phyloP scores from a whole-genome alignment of 2,113 vertebrate genomes.

The Mesitornis unicolor region DNA sequence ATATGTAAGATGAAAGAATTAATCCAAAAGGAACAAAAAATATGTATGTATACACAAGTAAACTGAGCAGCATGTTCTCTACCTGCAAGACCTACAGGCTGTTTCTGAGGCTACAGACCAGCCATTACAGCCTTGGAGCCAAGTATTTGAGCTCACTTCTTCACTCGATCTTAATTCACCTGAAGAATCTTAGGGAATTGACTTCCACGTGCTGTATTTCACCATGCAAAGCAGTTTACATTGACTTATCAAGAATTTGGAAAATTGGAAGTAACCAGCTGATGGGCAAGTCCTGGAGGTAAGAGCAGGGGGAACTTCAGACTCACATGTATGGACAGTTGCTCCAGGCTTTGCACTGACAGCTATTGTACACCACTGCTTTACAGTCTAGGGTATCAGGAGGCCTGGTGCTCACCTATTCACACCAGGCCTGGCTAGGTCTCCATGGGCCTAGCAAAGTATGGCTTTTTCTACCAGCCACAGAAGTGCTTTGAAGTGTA shows the following conservation, averaged over 20 bases:
- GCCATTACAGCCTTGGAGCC: background rate
- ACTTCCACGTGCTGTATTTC: background rate
- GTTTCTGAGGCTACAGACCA: background rate
- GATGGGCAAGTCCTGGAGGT: background rate
- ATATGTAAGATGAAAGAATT: background rate
- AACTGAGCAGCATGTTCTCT: background rate
- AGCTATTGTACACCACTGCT: background rate
- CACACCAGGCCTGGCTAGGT: rapidly evolving
- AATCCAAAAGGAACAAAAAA: background rate
- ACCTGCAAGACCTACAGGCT: background rate
- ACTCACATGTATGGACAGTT: background rate
- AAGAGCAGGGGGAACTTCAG: background rate
- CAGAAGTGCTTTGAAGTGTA: background rate
- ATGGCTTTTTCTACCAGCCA: background rate
- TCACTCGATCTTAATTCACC: background rate
- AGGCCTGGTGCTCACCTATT: background rate
- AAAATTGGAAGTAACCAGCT: background rate
- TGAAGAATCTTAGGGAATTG: background rate
- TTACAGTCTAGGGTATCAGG: background rate
- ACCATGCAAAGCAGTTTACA: background rate
- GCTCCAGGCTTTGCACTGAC: background rate
- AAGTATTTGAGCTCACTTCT: background rate
- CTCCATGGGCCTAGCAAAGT: background rate
- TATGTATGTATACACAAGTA: background rate
- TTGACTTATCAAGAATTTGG: background rate